phyloP scores from a whole-genome alignment of 2,797 vertebrate species.

The Oceanodroma leucorhoa region DNA sequence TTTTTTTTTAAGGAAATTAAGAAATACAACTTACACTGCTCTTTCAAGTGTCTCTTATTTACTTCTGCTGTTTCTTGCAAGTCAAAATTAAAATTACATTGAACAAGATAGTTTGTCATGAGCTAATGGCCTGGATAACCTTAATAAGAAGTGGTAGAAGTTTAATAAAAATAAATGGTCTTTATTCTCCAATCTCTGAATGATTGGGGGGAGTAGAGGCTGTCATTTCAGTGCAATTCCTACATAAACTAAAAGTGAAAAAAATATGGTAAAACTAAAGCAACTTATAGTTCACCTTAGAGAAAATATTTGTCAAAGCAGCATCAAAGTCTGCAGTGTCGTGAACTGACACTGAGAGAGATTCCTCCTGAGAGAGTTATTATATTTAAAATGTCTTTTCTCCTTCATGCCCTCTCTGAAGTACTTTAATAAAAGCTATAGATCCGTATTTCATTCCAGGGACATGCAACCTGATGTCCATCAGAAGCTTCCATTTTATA shows the following conservation, averaged over 20 bases:
- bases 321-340: constrained; percentile 32
- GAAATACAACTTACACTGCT: background rate
- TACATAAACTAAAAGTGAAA: background rate
- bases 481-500: background rate
- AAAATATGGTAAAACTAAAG: background rate
- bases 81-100: constrained; percentile 1
- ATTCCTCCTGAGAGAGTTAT: background rate
- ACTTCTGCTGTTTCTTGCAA: background rate
- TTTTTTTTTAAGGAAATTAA: background rate
- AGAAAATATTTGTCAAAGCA: constrained; percentile 54
- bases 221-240: background rate
- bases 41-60: background rate
- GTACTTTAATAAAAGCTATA: constrained; percentile 11
- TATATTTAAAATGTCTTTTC: constrained; percentile 31
- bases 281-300: background rate
- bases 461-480: background rate
- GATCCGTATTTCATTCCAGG: background rate
- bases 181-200: background rate
- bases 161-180: constrained; percentile 4
- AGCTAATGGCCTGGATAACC: background rate
- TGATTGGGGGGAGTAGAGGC: background rate
- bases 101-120: background rate
- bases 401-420: background rate
- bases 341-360: constrained; percentile 2
- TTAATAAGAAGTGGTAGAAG: background rate